Percentiles rank a stretch among this genome's conserved stretches.
phyloP scores from a whole-genome alignment of 2,797 vertebrate species.

The Falco rusticolus region DNA sequence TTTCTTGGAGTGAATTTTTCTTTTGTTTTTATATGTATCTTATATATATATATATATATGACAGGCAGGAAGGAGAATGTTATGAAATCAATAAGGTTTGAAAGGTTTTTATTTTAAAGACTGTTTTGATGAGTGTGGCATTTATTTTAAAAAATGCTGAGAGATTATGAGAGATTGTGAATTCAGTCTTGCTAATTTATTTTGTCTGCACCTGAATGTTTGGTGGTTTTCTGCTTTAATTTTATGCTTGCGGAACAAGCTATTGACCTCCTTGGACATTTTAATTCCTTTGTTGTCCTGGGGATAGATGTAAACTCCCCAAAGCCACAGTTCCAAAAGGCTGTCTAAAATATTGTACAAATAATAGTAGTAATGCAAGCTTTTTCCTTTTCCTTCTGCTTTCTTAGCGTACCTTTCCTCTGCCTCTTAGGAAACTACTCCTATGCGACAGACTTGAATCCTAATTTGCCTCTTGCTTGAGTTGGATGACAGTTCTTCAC shows the following conservation, averaged over 20 bases:
- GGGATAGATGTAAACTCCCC: background rate
- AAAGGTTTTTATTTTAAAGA: slow-evolving; percentile 57
- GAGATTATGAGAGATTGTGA: background rate
- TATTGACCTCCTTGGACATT: background rate
- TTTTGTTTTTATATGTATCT: slow-evolving; percentile 6
- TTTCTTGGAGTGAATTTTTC: slow-evolving; percentile 43
- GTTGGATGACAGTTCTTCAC: background rate
- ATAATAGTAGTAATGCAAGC: background rate
- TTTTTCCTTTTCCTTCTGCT: background rate
- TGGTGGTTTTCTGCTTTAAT: background rate
- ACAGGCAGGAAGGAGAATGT: background rate
- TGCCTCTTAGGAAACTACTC: background rate
- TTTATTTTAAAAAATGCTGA: slow-evolving; percentile 35
- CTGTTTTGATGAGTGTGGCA: slow-evolving; percentile 23
- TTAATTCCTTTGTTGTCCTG: background rate
- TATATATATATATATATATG: background rate
- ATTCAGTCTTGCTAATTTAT: slow-evolving; percentile 31
- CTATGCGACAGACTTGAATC: background rate
- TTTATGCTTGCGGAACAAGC: background rate
- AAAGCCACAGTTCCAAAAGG: background rate
- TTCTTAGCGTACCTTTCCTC: background rate
- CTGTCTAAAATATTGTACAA: background rate
- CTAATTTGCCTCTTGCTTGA: background rate
- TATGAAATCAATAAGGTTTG: background rate
- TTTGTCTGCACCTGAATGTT: background rate